Evolutionary conservation across 2,797 vertebrate species (phyloP).

Genomic region (Rhinella marina): DNA sequence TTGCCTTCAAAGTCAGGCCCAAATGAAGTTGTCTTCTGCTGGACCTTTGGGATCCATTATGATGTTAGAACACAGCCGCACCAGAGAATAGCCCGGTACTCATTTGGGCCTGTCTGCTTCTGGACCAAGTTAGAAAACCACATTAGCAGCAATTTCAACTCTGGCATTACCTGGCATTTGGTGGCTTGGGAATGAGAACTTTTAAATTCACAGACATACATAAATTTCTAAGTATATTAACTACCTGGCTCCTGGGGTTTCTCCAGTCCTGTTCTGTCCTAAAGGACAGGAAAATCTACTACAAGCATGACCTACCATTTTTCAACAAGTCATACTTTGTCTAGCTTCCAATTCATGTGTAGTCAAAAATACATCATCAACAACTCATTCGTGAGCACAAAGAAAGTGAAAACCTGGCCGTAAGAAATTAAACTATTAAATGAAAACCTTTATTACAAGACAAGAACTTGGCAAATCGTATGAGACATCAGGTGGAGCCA

Average conservation of each 20-base stretch:
- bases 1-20: too few relatives aligned
- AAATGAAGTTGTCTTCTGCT: too few relatives aligned
- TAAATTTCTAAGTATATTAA: neutral
- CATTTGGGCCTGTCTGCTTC: neutral
- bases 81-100: too few relatives aligned
- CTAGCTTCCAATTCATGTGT: neutral
- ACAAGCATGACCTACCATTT: neutral
- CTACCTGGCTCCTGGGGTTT: neutral
- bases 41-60: too few relatives aligned
- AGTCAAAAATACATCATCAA: neutral
- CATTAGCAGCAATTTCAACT: neutral
- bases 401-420: neutral
- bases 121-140: neutral
- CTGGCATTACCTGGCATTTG: neutral
- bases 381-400: neutral
- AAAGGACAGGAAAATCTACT: neutral
- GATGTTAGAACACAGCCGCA: too few relatives aligned
- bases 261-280: neutral
- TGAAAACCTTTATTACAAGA: neutral
- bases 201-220: neutral
- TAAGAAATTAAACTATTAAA: neutral
- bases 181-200: neutral
- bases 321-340: neutral
- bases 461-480: neutral
- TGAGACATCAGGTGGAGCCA: neutral